Percentiles rank a stretch among this genome's conserved stretches.
Evolutionary conservation across 2,797 vertebrate genomes (phyloP).

Genomic region (Coendou prehensilis): DNA sequence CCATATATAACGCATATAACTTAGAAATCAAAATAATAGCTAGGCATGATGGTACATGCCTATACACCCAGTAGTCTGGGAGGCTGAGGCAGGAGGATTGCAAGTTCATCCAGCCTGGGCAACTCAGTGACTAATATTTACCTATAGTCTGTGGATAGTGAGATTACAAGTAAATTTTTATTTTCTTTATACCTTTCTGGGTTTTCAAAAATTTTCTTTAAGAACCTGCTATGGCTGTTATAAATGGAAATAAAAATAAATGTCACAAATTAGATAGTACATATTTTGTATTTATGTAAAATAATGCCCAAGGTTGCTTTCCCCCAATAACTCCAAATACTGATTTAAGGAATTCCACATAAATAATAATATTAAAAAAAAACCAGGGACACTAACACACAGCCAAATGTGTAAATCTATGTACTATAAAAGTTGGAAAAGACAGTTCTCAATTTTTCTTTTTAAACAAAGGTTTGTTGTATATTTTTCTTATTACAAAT

Average conservation of each 20-base stretch:
- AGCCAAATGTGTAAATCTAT: neutral
- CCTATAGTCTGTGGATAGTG: neutral
- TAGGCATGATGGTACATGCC: neutral
- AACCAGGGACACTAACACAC: neutral
- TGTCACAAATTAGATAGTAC: constrained; percentile 24
- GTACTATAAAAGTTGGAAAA: neutral
- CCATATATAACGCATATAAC: neutral
- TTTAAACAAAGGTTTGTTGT: constrained; percentile 10
- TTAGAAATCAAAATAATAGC: neutral
- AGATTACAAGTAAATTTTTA: constrained; percentile 35
- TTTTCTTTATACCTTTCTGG: constrained; percentile 21
- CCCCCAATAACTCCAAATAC: neutral
- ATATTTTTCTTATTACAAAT: neutral
- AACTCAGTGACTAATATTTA: neutral
- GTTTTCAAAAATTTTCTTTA: constrained; percentile 60
- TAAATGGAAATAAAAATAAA: constrained; percentile 8
- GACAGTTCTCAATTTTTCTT: neutral
- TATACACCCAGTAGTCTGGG: neutral
- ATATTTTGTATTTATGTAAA: constrained; percentile 7
- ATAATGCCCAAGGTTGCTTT: neutral
- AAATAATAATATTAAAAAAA: neutral
- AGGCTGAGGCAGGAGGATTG: neutral
- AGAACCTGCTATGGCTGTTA: constrained; percentile 35
- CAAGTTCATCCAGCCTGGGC: neutral
- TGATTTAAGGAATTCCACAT: constrained; percentile 20